These are phyloP conservation scores for Nebria salina DNA, from an alignment of 2,888 invertebrate species.

Conservation along the genomic window DNA sequence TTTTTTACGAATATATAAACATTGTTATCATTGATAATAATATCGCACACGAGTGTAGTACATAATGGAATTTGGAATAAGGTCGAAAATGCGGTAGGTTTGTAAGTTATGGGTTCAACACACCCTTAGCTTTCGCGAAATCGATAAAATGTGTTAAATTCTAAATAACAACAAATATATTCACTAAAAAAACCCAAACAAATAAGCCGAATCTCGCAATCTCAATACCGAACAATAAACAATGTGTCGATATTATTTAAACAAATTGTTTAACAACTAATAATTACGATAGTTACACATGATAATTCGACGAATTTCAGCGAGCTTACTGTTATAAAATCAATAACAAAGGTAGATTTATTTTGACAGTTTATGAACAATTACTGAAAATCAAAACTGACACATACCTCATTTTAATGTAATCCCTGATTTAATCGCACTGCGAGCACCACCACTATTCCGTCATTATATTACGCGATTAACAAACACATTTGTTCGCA, in stretches of 20 bases:
- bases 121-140: constrained; percentile 58
- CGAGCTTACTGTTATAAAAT: constrained; percentile 18
- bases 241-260: background rate
- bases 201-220: too few relatives aligned
- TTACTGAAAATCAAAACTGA: constrained; percentile 42
- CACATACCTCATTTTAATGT: constrained; percentile 46
- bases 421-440: constrained; percentile 38
- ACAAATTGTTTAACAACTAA: background rate
- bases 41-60: constrained; percentile 20
- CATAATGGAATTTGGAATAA: constrained; percentile 27
- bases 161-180: constrained; percentile 43
- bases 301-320: too few relatives aligned
- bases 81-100: constrained; percentile 33
- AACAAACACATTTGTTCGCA: background rate
- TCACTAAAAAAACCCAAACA: background rate
- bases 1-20: constrained; percentile 26
- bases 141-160: constrained; percentile 57
- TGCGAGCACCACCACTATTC: constrained; percentile 37
- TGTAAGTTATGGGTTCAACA: constrained; percentile 56
- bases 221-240: background rate
- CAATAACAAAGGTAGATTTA: constrained; percentile 27
- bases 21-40: constrained; percentile 42
- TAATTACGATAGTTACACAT: background rate
- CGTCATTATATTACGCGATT: constrained; percentile 40
- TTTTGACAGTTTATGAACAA: constrained; percentile 38